Conservation (phyloP, 2,888 invertebrate species). For the Micoletzkya japonica region DNA sequence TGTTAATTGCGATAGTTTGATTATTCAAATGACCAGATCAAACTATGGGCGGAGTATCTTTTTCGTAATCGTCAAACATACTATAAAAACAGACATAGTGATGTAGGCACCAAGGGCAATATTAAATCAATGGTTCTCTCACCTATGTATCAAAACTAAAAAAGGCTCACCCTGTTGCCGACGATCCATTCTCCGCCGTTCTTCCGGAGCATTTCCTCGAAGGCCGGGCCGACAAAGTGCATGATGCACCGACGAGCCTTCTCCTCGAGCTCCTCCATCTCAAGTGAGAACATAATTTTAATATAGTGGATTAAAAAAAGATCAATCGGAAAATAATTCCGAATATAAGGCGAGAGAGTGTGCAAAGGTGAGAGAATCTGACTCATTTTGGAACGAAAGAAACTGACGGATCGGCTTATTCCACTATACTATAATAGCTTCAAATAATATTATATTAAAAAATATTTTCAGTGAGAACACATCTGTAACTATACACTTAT, state of each 20-base stretch:
- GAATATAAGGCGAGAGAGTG: not conserved
- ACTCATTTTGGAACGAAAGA: not conserved
- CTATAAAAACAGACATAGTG: no score
- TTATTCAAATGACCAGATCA: not conserved
- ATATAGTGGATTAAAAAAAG: not conserved
- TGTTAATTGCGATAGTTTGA: not conserved
- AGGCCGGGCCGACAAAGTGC: constrained; percentile 15
- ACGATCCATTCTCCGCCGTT: constrained; percentile 11
- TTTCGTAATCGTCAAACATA: no score
- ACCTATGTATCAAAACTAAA: no score
- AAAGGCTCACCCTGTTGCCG: constrained; percentile 9
- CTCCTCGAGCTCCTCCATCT: constrained; percentile 27
- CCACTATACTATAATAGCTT: not conserved
- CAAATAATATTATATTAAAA: no score
- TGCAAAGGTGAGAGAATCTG: not conserved
- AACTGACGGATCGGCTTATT: not conserved
- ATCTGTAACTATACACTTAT: not conserved
- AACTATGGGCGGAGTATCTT: not conserved
- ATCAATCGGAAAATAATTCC: no score
- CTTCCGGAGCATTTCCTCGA: constrained; percentile 18
- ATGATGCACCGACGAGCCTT: constrained; percentile 4
- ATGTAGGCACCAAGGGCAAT: no score
- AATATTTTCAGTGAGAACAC: not conserved
- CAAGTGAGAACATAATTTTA: not conserved
- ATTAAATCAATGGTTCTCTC: no score